Conservation (phyloP, 1,140 invertebrate genomes). For the Drosophila bipectinata region DNA sequence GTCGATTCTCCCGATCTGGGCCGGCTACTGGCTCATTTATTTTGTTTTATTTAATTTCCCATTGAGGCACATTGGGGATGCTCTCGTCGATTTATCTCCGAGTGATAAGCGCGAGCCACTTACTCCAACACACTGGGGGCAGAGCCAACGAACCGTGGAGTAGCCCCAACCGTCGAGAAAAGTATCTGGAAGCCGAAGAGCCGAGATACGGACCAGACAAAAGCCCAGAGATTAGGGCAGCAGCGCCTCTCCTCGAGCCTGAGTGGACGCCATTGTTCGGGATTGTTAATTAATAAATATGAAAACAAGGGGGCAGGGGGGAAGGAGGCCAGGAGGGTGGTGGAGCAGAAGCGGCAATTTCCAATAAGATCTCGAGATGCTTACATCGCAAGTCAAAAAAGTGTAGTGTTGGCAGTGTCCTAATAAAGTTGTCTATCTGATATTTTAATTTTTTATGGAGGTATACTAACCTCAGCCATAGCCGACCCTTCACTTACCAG, state of each 20-base stretch:
- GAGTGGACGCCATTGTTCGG: slow-evolving; percentile 69
- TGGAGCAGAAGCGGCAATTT: not conserved
- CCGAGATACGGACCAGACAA: slow-evolving; percentile 26
- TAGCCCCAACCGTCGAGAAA: slow-evolving; percentile 26
- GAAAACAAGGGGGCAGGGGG: slow-evolving; percentile 26
- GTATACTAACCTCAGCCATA: too few species aligned
- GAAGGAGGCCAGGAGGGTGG: not conserved
- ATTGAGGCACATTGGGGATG: not conserved
- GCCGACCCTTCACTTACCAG: too few species aligned
- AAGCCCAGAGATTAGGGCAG: slow-evolving; percentile 56
- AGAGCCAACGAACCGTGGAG: slow-evolving; percentile 74
- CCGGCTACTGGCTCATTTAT: slow-evolving; percentile 7
- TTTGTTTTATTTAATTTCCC: slow-evolving; percentile 8
- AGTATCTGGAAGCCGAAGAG: slow-evolving; percentile 19
- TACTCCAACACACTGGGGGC: slow-evolving; percentile 35
- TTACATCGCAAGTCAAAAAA: not conserved
- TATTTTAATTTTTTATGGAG: too few species aligned
- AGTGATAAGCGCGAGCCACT: slow-evolving; percentile 65
- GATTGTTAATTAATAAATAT: slow-evolving; percentile 74
- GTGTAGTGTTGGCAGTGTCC: too few species aligned
- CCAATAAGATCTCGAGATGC: too few species aligned
- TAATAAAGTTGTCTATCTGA: too few species aligned
- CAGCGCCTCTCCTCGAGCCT: slow-evolving; percentile 4
- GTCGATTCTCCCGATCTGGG: not conserved
- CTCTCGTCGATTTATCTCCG: slow-evolving; percentile 54